Conservation (phyloP, 1,140 invertebrate genomes). For the Lasioglossum albipes region DNA sequence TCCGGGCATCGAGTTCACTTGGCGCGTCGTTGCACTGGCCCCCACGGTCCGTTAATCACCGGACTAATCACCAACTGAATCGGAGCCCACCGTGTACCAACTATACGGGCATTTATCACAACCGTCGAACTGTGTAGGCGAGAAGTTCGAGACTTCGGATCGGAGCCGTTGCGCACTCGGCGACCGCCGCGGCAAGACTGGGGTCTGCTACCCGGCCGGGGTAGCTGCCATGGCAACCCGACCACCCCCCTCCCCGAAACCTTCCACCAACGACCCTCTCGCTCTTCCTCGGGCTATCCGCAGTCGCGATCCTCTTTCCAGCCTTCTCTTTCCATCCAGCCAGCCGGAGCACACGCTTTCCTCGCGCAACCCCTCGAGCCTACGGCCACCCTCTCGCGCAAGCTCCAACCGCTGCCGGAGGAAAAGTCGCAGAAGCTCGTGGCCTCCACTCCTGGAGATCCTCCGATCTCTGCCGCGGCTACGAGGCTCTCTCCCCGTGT, state of each 20-base stretch:
- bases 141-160: constrained; percentile 23
- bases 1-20: background rate
- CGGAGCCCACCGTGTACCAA: constrained; percentile 1
- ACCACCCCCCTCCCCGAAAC: constrained; percentile 65
- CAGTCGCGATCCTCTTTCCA: background rate
- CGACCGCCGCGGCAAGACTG: constrained; percentile 73
- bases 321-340: constrained; percentile 1
- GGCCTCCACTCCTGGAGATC: constrained; percentile 43
- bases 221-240: constrained; percentile 77
- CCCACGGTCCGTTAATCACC: constrained; percentile 23
- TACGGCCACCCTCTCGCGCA: constrained; percentile 46
- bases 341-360: constrained; percentile 20
- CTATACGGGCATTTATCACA: constrained; percentile 19
- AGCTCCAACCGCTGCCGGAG: constrained; percentile 56
- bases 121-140: background rate
- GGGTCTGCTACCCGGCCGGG: constrained; percentile 75
- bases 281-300: constrained; percentile 28
- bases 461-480: constrained; percentile 16
- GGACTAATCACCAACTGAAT: background rate
- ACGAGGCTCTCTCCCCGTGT: background rate
- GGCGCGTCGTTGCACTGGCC: constrained; percentile 10
- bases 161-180: constrained; percentile 58
- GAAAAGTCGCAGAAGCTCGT: constrained; percentile 59
- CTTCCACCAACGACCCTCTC: constrained; percentile 51
- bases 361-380: constrained; percentile 23